These are phyloP conservation scores for Chrysolina americana DNA, from an alignment of 2,888 invertebrate species.

Conservation along the genomic window DNA sequence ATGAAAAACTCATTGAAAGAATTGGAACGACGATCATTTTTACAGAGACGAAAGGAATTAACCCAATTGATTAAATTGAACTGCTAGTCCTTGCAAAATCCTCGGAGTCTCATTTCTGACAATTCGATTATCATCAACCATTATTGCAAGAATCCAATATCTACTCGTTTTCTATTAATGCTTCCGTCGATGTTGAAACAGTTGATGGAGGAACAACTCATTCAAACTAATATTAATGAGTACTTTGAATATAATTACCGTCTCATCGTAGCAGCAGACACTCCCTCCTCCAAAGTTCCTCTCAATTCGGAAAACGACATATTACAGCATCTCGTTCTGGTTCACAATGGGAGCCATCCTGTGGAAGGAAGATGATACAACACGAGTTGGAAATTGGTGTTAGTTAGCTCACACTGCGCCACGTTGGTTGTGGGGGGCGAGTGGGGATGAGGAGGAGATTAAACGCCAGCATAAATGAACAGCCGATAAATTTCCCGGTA, in stretches of 20 bases:
- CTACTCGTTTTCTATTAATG: too few species aligned
- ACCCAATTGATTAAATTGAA: too few species aligned
- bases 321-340: constrained; percentile 56
- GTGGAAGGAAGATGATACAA: constrained; percentile 57
- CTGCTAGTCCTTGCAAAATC: too few species aligned
- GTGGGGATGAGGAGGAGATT: constrained; percentile 60
- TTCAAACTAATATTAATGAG: neutral
- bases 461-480: constrained; percentile 68
- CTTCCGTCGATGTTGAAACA: too few species aligned
- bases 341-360: constrained; percentile 44
- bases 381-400: constrained; percentile 59
- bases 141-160: too few species aligned
- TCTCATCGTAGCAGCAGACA: neutral
- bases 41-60: too few species aligned
- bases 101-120: too few species aligned
- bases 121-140: too few species aligned
- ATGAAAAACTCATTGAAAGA: too few species aligned
- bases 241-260: neutral
- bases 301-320: constrained; percentile 55
- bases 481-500: constrained; percentile 65
- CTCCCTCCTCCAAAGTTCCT: neutral
- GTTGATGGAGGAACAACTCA: neutral
- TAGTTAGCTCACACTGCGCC: constrained; percentile 50
- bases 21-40: too few species aligned
- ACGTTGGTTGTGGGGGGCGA: constrained; percentile 38